These are phyloP conservation scores for Macropus fuliginosus DNA, from an alignment of 2,797 vertebrate species.

Conservation along the genomic window DNA sequence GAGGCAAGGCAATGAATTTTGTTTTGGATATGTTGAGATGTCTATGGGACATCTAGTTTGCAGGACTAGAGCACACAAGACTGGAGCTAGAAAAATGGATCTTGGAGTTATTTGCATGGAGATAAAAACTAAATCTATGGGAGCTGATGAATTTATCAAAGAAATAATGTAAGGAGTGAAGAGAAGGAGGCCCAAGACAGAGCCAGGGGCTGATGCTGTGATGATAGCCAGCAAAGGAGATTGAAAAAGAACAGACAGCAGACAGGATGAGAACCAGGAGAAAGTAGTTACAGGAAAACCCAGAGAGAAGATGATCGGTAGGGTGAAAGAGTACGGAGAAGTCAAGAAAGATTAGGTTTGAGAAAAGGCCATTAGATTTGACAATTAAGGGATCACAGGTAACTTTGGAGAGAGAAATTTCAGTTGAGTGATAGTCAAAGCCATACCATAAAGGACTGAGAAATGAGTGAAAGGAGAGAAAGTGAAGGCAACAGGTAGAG, in stretches of 20 bases:
- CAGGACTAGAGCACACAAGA: background rate
- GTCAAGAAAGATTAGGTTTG: background rate
- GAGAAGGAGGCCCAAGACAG: background rate
- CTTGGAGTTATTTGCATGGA: background rate
- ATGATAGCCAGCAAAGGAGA: background rate
- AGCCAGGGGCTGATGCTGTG: background rate
- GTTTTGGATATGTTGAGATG: background rate
- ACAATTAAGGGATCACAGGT: background rate
- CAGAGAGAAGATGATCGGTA: background rate
- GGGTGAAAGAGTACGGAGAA: background rate
- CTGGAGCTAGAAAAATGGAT: background rate
- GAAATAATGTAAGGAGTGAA: background rate
- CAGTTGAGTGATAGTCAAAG: background rate
- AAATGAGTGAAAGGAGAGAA: background rate
- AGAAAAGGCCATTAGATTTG: background rate
- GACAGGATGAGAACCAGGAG: background rate
- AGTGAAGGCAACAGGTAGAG: background rate
- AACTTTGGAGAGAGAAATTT: background rate
- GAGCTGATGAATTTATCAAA: background rate
- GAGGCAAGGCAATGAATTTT: background rate
- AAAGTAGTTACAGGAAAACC: background rate
- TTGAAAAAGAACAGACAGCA: background rate
- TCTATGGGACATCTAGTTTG: background rate
- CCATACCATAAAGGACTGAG: background rate
- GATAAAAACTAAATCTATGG: background rate